phyloP scores from a whole-genome alignment of 2,888 invertebrate species.

The Tiliacea citrago region DNA sequence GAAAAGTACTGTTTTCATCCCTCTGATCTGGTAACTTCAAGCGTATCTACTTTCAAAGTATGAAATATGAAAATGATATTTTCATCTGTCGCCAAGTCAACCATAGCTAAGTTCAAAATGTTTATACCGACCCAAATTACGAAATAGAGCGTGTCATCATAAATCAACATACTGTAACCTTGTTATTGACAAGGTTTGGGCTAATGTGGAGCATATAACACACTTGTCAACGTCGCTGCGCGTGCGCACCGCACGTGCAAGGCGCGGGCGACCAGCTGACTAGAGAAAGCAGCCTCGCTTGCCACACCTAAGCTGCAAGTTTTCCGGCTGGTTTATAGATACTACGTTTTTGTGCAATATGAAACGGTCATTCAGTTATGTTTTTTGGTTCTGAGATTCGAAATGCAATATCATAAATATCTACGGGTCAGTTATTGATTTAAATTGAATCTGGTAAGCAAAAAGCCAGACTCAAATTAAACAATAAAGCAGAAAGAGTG shows the following conservation, averaged over 20 bases:
- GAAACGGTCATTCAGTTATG: slow-evolving; percentile 21
- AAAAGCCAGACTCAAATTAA: slow-evolving; percentile 1
- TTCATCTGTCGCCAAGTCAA: not conserved
- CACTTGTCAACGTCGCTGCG: slow-evolving; percentile 43
- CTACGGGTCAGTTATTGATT: not conserved
- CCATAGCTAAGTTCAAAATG: not conserved
- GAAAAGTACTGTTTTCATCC: too few relatives aligned
- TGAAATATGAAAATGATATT: not conserved
- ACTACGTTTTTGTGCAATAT: slow-evolving; percentile 47
- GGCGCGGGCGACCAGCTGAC: slow-evolving; percentile 73
- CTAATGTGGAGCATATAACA: slow-evolving; percentile 55
- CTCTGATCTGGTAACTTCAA: too few relatives aligned
- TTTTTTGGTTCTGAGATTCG: slow-evolving; percentile 12
- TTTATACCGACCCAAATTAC: slow-evolving; percentile 26
- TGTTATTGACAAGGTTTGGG: slow-evolving; percentile 57
- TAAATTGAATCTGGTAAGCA: not conserved
- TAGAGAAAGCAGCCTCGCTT: slow-evolving; percentile 73
- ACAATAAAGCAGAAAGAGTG: not conserved
- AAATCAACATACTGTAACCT: slow-evolving; percentile 57
- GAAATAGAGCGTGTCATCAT: slow-evolving; percentile 38
- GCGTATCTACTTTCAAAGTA: too few relatives aligned
- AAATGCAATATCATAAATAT: not conserved
- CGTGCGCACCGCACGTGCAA: slow-evolving; percentile 62
- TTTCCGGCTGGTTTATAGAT: slow-evolving; percentile 64
- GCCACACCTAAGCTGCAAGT: slow-evolving; percentile 72